Conservation (phyloP, 2,797 vertebrate genomes). For the Taenioides sp. region DNA sequence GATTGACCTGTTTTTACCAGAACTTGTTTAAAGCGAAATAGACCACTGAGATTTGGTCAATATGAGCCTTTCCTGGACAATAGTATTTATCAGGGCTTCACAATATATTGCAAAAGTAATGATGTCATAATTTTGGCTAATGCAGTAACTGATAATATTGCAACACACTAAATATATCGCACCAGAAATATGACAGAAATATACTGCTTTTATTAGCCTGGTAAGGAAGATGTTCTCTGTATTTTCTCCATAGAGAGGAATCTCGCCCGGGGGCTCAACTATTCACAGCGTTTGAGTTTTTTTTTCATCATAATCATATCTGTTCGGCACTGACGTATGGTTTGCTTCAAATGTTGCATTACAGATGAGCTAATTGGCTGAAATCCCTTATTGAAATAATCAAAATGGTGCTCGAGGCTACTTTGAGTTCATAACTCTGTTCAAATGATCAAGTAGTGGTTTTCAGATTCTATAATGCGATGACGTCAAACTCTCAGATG, state of each 20-base stretch:
- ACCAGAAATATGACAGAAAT: no score
- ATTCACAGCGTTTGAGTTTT: background rate
- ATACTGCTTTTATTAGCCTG: background rate
- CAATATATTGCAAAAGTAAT: no score
- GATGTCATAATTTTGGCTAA: no score
- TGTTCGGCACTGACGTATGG: background rate
- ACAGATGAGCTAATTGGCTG: background rate
- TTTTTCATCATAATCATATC: background rate
- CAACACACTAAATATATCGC: no score
- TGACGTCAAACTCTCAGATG: no score
- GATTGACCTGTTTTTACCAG: conserved; percentile 63
- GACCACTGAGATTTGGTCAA: background rate
- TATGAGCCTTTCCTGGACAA: no score
- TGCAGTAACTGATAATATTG: no score
- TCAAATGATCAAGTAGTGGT: no score
- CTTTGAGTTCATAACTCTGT: no score
- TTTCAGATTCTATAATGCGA: background rate
- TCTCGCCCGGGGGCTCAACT: background rate
- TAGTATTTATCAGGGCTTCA: no score
- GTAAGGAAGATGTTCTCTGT: background rate
- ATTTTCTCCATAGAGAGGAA: background rate
- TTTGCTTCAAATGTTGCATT: background rate
- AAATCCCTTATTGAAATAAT: background rate
- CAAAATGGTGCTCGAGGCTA: background rate
- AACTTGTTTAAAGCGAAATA: conserved; percentile 56